phyloP scores from a whole-genome alignment of 2,113 vertebrate genomes.

The Marmota flaviventris region DNA sequence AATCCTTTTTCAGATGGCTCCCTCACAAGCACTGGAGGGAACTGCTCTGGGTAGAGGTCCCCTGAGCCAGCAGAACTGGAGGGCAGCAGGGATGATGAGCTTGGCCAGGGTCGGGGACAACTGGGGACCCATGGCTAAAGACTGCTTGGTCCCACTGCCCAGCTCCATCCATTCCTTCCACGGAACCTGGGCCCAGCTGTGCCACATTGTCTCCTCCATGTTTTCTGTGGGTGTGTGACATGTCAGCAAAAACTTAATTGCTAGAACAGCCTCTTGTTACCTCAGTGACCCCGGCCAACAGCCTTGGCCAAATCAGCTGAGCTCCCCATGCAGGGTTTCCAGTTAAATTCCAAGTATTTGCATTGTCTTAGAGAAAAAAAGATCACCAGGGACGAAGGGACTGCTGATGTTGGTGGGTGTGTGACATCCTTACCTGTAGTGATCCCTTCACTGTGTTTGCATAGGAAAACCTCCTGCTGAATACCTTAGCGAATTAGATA shows the following conservation, averaged over 20 bases:
- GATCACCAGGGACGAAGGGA: neutral
- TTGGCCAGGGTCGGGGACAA: rapidly evolving
- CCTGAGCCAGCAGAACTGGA: too few relatives aligned
- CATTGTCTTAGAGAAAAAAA: neutral
- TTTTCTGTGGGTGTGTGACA: rapidly evolving
- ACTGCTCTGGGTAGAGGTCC: neutral
- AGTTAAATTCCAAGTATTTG: neutral
- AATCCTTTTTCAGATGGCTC: too few relatives aligned
- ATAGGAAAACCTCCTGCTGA: neutral
- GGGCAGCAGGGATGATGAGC: neutral
- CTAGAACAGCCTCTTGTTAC: neutral
- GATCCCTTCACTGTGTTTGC: neutral
- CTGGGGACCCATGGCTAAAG: rapidly evolving
- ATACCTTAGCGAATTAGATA: too few relatives aligned
- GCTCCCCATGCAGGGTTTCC: too few relatives aligned
- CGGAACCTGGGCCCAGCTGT: too few relatives aligned
- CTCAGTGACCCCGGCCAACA: too few relatives aligned
- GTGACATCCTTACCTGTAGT: neutral
- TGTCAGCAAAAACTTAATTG: rapidly evolving
- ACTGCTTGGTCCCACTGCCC: rapidly evolving
- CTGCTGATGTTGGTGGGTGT: too few relatives aligned
- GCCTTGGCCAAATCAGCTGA: rapidly evolving
- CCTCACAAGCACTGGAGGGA: neutral
- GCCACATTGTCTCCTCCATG: neutral
- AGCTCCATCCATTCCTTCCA: rapidly evolving